phyloP scores from a whole-genome alignment of 2,113 vertebrate genomes.

The Myodes glareolus region DNA sequence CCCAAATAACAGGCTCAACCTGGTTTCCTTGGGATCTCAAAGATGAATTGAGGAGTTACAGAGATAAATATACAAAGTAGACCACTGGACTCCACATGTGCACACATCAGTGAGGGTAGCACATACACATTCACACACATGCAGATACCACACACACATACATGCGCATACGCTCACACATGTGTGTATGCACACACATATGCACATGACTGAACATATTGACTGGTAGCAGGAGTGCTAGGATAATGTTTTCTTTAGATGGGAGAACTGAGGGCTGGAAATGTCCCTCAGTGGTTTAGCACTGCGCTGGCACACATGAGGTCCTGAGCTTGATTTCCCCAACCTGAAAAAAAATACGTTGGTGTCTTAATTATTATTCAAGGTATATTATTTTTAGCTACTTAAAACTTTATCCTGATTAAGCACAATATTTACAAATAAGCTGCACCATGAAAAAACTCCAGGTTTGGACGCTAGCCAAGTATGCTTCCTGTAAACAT shows the following conservation, averaged over 20 bases:
- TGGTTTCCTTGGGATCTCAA: neutral
- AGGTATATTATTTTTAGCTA: slow-evolving; percentile 72
- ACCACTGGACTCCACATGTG: neutral
- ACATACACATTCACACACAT: neutral
- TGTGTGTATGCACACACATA: neutral
- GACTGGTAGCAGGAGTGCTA: slow-evolving; percentile 72
- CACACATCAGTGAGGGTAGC: neutral
- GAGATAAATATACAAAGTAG: too few relatives aligned
- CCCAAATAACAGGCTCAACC: neutral
- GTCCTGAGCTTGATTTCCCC: neutral
- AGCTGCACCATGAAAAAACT: slow-evolving; percentile 80
- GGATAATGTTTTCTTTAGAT: slow-evolving; percentile 73
- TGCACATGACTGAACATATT: neutral
- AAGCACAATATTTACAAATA: slow-evolving; percentile 85
- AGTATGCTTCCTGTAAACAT: slow-evolving; percentile 81
- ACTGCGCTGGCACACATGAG: neutral
- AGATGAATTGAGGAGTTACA: neutral
- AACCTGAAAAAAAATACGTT: slow-evolving; percentile 55
- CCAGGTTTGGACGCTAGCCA: slow-evolving; percentile 78
- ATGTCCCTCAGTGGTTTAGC: too few relatives aligned
- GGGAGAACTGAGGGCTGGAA: slow-evolving; percentile 62
- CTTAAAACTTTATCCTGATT: slow-evolving; percentile 81
- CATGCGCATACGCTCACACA: neutral
- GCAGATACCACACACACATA: neutral
- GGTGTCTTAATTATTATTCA: slow-evolving; percentile 74